Evolutionary conservation across 2,888 invertebrate genomes (phyloP).

Genomic region (Gastracanthus pulcherrimus): DNA sequence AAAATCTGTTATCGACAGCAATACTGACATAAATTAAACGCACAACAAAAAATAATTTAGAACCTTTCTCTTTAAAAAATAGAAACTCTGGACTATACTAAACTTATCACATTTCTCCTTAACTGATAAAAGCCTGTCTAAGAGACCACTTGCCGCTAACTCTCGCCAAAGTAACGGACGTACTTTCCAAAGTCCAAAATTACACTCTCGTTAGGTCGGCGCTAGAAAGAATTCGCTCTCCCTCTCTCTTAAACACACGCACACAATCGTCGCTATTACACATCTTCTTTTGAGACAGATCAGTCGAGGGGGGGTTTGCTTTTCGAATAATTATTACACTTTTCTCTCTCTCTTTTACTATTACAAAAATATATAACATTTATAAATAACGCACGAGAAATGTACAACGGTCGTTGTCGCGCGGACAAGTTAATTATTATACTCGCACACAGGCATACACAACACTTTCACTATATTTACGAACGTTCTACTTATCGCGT

Average conservation of each 20-base stretch:
- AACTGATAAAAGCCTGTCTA: background rate
- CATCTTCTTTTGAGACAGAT: background rate
- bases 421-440: no score
- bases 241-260: background rate
- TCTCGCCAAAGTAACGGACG: background rate
- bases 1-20: background rate
- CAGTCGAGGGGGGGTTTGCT: background rate
- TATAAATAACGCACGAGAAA: conserved; percentile 36
- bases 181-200: conserved; percentile 24
- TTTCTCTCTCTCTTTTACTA: background rate
- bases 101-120: background rate
- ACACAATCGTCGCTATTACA: background rate
- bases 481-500: conserved; percentile 14
- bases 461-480: conserved; percentile 4
- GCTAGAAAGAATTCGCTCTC: background rate
- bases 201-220: conserved; percentile 1
- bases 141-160: background rate
- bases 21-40: background rate
- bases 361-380: conserved; percentile 54
- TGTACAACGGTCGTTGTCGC: conserved; percentile 29
- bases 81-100: background rate
- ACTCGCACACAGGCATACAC: background rate
- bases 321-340: conserved; percentile 22
- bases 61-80: background rate
- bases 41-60: background rate